Percentiles rank a stretch among this genome's conserved stretches.
These are phyloP conservation scores for Caenorhabditis panamensis DNA, from an alignment of 2,888 invertebrate species.

Conservation along the genomic window DNA sequence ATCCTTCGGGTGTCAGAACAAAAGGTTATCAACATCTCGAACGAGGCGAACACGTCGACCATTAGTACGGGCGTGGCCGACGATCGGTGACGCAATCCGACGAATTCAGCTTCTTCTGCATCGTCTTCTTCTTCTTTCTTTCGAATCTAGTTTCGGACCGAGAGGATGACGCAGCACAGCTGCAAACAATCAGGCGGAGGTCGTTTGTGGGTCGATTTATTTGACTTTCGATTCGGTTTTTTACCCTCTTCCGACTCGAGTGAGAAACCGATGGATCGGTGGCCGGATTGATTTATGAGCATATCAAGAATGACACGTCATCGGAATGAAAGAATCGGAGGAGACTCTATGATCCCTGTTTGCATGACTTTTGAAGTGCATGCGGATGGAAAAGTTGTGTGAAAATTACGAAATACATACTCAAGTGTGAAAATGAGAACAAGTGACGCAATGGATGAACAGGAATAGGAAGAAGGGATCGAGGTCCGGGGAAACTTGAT, in stretches of 20 bases:
- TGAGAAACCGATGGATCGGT: slow-evolving; percentile 28
- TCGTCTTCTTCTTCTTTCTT: slow-evolving; percentile 24
- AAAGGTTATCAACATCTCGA: slow-evolving; percentile 34
- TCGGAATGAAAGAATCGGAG: neutral
- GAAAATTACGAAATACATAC: slow-evolving; percentile 3
- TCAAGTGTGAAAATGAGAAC: neutral
- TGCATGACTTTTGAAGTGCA: slow-evolving; percentile 27
- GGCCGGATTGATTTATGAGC: slow-evolving; percentile 26
- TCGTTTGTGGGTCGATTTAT: slow-evolving; percentile 56
- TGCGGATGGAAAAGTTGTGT: neutral
- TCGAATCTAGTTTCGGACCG: slow-evolving; percentile 42
- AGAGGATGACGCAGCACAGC: slow-evolving; percentile 45
- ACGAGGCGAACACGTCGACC: slow-evolving; percentile 25
- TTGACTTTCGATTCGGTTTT: slow-evolving; percentile 55
- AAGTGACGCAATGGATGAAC: neutral
- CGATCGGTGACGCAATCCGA: slow-evolving; percentile 45
- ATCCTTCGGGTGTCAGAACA: slow-evolving; percentile 31
- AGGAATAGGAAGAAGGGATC: neutral
- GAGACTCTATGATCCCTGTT: neutral
- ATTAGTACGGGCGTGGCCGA: slow-evolving; percentile 17
- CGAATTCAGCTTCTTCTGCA: slow-evolving; percentile 45
- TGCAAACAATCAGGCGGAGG: slow-evolving; percentile 58
- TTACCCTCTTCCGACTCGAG: slow-evolving; percentile 21
- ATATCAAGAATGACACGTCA: slow-evolving; percentile 29
- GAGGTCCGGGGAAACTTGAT: neutral